Conservation (phyloP, 2,888 invertebrate genomes). For the Cyaniris semiargus region DNA sequence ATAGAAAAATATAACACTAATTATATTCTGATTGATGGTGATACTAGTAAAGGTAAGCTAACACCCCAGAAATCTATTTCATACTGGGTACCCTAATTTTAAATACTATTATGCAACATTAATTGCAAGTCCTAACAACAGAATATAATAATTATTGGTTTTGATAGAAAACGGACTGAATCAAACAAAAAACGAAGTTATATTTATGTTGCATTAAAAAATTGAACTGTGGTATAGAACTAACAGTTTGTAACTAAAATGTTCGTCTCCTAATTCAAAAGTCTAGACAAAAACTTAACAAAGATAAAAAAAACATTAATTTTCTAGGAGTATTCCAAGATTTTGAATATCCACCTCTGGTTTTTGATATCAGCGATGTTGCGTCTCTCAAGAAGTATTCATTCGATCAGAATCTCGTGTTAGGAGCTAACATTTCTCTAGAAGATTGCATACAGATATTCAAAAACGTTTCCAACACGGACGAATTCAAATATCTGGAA, state of each 20-base stretch:
- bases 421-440: constrained; percentile 82
- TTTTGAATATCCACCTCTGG: constrained; percentile 54
- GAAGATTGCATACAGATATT: constrained; percentile 78
- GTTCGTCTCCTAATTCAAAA: no score
- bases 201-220: no score
- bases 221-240: no score
- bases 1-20: constrained; percentile 63
- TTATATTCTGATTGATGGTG: constrained; percentile 84
- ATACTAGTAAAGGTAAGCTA: constrained; percentile 84
- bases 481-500: constrained; percentile 75
- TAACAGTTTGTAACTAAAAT: no score
- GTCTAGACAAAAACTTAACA: background rate
- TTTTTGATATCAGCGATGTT: constrained; percentile 66
- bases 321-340: constrained; percentile 59
- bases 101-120: no score
- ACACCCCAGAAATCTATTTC: background rate
- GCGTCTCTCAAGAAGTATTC: constrained; percentile 54
- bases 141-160: no score
- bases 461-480: constrained; percentile 55
- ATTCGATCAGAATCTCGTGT: constrained; percentile 63
- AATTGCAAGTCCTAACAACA: no score
- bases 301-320: background rate
- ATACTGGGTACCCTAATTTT: no score
- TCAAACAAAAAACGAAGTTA: no score
- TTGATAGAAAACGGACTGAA: no score